These are phyloP conservation scores for Pterostichus madidus DNA, from an alignment of 2,888 invertebrate genomes.

Conservation along the genomic window DNA sequence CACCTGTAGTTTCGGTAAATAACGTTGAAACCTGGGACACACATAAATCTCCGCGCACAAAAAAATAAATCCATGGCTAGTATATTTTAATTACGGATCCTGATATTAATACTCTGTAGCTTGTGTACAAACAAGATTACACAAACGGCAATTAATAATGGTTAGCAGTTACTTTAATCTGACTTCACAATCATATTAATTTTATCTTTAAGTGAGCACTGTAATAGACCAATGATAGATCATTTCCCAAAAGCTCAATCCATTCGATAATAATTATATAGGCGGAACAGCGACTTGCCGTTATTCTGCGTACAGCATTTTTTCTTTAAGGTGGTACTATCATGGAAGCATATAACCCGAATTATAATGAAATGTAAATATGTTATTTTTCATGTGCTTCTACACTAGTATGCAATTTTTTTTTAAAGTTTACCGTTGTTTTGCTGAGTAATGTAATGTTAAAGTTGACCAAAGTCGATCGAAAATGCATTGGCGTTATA, in stretches of 20 bases:
- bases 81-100: slow-evolving; percentile 64
- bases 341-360: too few species aligned
- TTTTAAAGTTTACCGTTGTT: too few species aligned
- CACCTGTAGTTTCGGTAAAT: slow-evolving; percentile 64
- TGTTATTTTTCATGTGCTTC: too few species aligned
- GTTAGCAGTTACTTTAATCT: slow-evolving; percentile 51
- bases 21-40: slow-evolving; percentile 64
- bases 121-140: slow-evolving; percentile 63
- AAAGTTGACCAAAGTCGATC: too few species aligned
- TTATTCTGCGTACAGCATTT: too few species aligned
- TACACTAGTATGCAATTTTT: too few species aligned
- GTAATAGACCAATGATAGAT: slow-evolving; percentile 26
- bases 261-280: too few species aligned
- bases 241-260: neutral
- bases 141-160: slow-evolving; percentile 65
- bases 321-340: too few species aligned
- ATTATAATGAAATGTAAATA: too few species aligned
- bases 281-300: too few species aligned
- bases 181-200: slow-evolving; percentile 56
- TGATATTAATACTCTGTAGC: slow-evolving; percentile 45
- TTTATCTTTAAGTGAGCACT: slow-evolving; percentile 17
- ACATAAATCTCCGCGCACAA: slow-evolving; percentile 62
- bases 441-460: too few species aligned
- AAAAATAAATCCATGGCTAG: slow-evolving; percentile 58
- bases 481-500: too few species aligned